Conservation (phyloP, 92 coral and sea anemone species). For the Montipora capitata region DNA sequence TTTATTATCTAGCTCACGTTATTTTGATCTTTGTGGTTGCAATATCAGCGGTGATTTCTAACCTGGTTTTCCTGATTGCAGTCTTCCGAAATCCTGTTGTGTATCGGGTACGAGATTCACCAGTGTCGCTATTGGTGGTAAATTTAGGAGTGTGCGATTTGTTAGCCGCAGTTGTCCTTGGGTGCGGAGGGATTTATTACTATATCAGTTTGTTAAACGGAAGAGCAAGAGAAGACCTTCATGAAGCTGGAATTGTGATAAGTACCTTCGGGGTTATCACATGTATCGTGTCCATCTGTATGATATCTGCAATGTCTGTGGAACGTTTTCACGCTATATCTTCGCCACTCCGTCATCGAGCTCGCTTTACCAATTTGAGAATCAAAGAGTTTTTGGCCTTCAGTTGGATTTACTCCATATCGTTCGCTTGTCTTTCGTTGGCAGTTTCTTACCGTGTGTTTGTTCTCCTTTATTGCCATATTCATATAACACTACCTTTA, state of each 20-base stretch:
- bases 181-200: not conserved
- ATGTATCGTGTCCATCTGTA: constrained; percentile 26
- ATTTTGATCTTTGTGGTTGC: not conserved
- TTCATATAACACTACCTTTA: constrained; percentile 55
- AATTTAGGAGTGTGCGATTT: constrained; percentile 22
- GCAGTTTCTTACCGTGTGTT: constrained; percentile 14
- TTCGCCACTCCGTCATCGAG: constrained; percentile 32
- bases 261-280: not conserved
- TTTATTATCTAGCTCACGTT: not conserved
- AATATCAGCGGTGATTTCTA: constrained; percentile 14
- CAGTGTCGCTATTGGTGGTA: constrained; percentile 1
- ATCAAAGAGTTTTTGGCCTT: constrained; percentile 12
- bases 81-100: not conserved
- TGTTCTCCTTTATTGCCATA: constrained; percentile 33
- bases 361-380: constrained; percentile 5
- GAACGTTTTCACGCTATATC: constrained; percentile 50
- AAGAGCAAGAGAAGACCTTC: not conserved
- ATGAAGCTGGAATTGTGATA: not conserved
- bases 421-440: constrained; percentile 31
- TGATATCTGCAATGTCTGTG: constrained; percentile 22
- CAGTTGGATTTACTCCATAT: constrained; percentile 44
- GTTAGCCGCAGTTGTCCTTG: constrained; percentile 1
- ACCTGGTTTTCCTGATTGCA: constrained; percentile 4
- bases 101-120: not conserved
- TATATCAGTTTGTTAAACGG: not conserved